Conservation (phyloP, 2,113 vertebrate species). For the Plecturocebus donacophilus region DNA sequence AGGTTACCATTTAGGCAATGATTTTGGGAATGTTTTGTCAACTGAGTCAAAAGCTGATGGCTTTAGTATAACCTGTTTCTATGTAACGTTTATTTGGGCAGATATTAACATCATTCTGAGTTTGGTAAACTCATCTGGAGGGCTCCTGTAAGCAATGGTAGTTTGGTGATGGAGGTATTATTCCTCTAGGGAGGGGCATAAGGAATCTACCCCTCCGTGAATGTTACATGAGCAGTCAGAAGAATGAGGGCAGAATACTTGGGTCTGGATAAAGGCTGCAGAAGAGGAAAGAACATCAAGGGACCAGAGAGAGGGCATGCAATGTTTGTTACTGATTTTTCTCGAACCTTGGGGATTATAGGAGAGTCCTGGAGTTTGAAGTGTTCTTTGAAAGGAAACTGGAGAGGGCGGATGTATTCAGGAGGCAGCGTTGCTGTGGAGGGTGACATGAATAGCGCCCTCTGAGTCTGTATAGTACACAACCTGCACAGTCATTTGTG, state of each 20-base stretch:
- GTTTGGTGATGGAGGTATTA: neutral
- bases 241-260: neutral
- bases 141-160: neutral
- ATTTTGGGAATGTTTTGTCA: neutral
- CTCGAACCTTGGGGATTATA: neutral
- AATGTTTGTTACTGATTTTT: neutral
- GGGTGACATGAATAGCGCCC: neutral
- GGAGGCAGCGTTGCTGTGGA: neutral
- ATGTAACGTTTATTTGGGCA: neutral
- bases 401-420: neutral
- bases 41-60: neutral
- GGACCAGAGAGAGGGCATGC: neutral
- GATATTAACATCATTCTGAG: neutral
- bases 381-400: conserved; percentile 5
- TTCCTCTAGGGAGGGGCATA: neutral
- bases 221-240: neutral
- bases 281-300: neutral
- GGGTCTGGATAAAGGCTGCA: neutral
- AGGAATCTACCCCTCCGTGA: neutral
- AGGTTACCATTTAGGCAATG: neutral
- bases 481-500: neutral
- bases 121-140: neutral
- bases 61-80: neutral
- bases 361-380: neutral
- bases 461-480: neutral